These are phyloP conservation scores for Melanotaenia pygmaea DNA, from an alignment of 2,797 vertebrate species.

Conservation along the genomic window DNA sequence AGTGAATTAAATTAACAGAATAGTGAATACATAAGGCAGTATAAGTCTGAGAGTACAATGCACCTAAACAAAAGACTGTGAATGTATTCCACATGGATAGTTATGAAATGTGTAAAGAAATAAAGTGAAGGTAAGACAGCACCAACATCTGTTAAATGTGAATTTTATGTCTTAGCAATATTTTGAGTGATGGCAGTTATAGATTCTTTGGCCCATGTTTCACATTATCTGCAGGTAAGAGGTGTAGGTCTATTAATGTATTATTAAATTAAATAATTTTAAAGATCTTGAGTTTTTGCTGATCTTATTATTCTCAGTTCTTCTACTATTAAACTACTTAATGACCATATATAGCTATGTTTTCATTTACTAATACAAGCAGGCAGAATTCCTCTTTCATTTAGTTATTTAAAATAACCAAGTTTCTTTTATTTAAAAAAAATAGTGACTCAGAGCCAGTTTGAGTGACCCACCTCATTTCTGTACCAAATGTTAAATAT, in stretches of 20 bases:
- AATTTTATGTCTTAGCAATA: neutral
- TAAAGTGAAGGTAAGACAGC: neutral
- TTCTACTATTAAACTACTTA: too few relatives aligned
- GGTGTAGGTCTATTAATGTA: neutral
- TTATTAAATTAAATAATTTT: neutral
- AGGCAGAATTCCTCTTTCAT: too few relatives aligned
- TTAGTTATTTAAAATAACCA: too few relatives aligned
- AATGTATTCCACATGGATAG: neutral
- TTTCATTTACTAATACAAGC: too few relatives aligned
- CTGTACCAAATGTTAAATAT: too few relatives aligned
- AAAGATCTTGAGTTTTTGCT: neutral
- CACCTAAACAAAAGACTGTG: neutral
- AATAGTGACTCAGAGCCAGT: too few relatives aligned
- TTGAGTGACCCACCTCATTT: too few relatives aligned
- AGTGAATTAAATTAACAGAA: slow-evolving; percentile 9
- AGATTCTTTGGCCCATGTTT: neutral
- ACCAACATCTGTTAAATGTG: neutral
- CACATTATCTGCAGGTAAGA: neutral
- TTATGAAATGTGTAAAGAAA: slow-evolving; percentile 1
- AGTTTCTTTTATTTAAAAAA: too few relatives aligned
- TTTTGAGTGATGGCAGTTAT: neutral
- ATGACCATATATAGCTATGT: too few relatives aligned
- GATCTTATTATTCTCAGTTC: neutral
- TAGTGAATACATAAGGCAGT: neutral
- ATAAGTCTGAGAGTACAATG: neutral